Evolutionary conservation across 2,888 invertebrate species (phyloP), one percentile per base, ranked within the genome.

Genomic region (Parochlus steinenii): DNA sequence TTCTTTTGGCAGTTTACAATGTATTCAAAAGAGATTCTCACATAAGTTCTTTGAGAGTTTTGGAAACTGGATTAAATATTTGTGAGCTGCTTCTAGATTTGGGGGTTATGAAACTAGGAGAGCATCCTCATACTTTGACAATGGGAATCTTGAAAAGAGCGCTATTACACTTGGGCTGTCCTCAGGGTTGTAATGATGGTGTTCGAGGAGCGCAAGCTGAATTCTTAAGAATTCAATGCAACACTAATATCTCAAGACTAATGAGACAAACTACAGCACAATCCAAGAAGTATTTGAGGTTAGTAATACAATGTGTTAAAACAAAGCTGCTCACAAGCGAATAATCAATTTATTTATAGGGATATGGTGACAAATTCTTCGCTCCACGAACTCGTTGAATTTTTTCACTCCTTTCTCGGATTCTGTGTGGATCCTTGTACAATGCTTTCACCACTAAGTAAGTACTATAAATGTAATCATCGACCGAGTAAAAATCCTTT

Each of bases 371-470:
- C 73, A 43, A 70, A 70, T 3, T 72, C 80, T 18, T 74, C 82
- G 0, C 64, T 95, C 19, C 64, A 75, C 12, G 87, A 90, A 42
- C 70, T 92, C 6, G 61, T 98, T 37, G 95, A 97, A 50, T 83
- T 95, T 50, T 75, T 97, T 41, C 98, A 99, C 55, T 76, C 95
- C 1, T 85, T 92, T 46, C 74, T 93, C 33, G 93, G 93, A 5
- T 98, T 89, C 57, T 99, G 98, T 58, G 73, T 85, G 23, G 93
- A 95, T 56, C 89, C 90, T 8, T 72, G 77, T 42, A 74, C 80
- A 6, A 62, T 86, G 46, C 64, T 89, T 14, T 89, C 87, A 17
- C 87, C 89, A 20, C 64, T 85, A 60, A 85, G 87, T 87, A 64
- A 79, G 83, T 71, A 45, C 39, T 39, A 37, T 24, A 18, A 24